phyloP scores from a whole-genome alignment of 1,140 invertebrate species.

The Drosophila bifasciata region DNA sequence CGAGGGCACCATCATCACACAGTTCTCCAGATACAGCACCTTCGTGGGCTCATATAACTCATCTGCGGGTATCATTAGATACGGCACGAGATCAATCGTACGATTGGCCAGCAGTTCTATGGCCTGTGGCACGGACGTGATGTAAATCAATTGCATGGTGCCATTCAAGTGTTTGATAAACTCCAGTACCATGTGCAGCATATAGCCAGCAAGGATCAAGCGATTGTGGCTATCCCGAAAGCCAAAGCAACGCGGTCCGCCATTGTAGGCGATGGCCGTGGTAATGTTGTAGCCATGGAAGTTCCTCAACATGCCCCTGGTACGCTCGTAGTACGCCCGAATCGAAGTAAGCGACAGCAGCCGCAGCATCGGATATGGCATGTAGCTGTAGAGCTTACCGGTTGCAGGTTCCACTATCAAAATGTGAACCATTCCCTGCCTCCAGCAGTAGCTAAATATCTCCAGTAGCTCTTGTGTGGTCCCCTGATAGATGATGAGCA shows the following conservation, averaged over 20 bases:
- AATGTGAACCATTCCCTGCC: conserved; percentile 52
- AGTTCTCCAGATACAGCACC: conserved; percentile 57
- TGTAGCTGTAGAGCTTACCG: conserved; percentile 31
- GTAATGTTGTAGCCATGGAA: conserved; percentile 55
- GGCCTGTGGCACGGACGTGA: conserved; percentile 24
- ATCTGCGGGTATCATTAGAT: conserved; percentile 36
- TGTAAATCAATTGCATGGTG: conserved; percentile 2
- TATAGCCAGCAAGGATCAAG: conserved; percentile 55
- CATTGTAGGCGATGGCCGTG: conserved; percentile 40
- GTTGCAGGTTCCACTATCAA: conserved; percentile 24
- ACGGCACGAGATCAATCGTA: conserved; percentile 53
- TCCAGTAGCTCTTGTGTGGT: not conserved
- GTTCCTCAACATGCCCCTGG: conserved; percentile 15
- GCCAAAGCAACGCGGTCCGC: conserved; percentile 55
- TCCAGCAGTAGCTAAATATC: conserved; percentile 49
- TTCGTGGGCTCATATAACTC: conserved; percentile 41
- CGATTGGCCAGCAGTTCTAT: conserved; percentile 34
- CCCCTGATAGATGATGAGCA: conserved; percentile 44
- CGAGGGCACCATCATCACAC: conserved; percentile 49
- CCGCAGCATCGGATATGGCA: conserved; percentile 39
- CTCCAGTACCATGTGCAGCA: conserved; percentile 53
- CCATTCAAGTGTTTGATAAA: conserved; percentile 60
- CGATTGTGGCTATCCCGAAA: conserved; percentile 38
- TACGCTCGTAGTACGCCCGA: conserved; percentile 24
- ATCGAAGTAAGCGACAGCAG: conserved; percentile 23